Percentiles rank a stretch among this genome's conserved stretches.
phyloP scores from a whole-genome alignment of 2,888 invertebrate species.

The Nudaria mundana region DNA sequence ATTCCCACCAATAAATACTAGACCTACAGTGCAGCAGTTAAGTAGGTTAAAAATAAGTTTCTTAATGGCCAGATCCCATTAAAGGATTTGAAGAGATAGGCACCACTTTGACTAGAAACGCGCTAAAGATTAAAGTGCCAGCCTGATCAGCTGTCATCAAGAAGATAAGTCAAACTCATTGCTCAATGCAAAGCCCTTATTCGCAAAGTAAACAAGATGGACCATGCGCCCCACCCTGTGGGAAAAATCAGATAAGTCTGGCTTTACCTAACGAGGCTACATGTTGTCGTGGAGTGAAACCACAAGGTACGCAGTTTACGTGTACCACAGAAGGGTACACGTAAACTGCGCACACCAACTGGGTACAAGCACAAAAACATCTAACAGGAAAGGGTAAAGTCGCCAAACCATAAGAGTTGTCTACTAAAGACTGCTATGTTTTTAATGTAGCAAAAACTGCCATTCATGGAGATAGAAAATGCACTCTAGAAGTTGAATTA shows the following conservation, averaged over 20 bases:
- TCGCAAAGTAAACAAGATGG: slow-evolving; percentile 43
- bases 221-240: slow-evolving; percentile 61
- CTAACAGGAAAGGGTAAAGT: slow-evolving; percentile 54
- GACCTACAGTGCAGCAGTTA: too few species aligned
- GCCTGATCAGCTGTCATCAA: slow-evolving; percentile 62
- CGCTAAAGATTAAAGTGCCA: slow-evolving; percentile 73
- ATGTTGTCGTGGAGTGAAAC: slow-evolving; percentile 58
- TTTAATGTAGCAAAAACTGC: slow-evolving; percentile 85
- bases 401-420: slow-evolving; percentile 50
- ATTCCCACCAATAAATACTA: too few species aligned
- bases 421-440: slow-evolving; percentile 69
- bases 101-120: slow-evolving; percentile 65
- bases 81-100: slow-evolving; percentile 75
- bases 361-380: slow-evolving; percentile 56
- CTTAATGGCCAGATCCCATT: slow-evolving; percentile 73
- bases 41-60: slow-evolving; percentile 33
- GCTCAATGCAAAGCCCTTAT: slow-evolving; percentile 63
- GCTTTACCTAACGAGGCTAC: slow-evolving; percentile 57
- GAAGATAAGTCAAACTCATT: slow-evolving; percentile 73
- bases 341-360: too few species aligned
- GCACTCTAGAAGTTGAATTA: slow-evolving; percentile 83
- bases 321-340: slow-evolving; percentile 71
- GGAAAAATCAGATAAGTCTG: slow-evolving; percentile 69
- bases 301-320: slow-evolving; percentile 64
- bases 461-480: slow-evolving; percentile 83